Percentiles rank a stretch among this genome's conserved stretches.
Conservation (phyloP, 2,888 invertebrate genomes). For the Ariolimax columbianus region DNA sequence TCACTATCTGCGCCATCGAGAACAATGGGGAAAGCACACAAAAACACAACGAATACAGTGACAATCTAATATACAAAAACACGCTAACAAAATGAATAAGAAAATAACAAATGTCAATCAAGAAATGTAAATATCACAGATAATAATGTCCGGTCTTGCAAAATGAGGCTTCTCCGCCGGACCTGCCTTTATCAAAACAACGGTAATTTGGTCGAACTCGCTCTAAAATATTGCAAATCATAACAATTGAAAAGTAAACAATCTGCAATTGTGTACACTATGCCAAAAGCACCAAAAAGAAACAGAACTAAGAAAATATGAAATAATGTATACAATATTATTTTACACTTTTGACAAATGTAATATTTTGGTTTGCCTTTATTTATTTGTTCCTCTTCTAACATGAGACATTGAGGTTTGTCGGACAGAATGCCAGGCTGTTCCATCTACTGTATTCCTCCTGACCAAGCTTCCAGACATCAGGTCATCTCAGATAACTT, state of each 20-base stretch:
- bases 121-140: constrained; percentile 1
- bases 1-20: too few relatives aligned
- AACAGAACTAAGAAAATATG: neutral
- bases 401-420: too few relatives aligned
- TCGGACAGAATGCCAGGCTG: too few relatives aligned
- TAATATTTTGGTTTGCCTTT: neutral
- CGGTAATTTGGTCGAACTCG: neutral
- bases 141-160: neutral
- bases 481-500: too few relatives aligned
- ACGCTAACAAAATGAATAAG: neutral
- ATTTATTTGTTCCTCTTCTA: neutral
- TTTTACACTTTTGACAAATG: neutral
- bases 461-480: too few relatives aligned
- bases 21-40: too few relatives aligned
- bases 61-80: neutral
- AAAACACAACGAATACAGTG: too few relatives aligned
- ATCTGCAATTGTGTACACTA: neutral
- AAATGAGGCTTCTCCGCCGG: neutral
- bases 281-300: neutral
- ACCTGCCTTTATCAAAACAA: neutral
- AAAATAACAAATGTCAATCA: neutral
- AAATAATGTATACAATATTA: neutral
- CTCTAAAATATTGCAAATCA: neutral
- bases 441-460: too few relatives aligned
- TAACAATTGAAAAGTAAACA: neutral